A percentile compares a stretch with the other conserved stretches of the same genome.
phyloP scores from a whole-genome alignment of 2,888 invertebrate species.

The Ceraclea dissimilis region DNA sequence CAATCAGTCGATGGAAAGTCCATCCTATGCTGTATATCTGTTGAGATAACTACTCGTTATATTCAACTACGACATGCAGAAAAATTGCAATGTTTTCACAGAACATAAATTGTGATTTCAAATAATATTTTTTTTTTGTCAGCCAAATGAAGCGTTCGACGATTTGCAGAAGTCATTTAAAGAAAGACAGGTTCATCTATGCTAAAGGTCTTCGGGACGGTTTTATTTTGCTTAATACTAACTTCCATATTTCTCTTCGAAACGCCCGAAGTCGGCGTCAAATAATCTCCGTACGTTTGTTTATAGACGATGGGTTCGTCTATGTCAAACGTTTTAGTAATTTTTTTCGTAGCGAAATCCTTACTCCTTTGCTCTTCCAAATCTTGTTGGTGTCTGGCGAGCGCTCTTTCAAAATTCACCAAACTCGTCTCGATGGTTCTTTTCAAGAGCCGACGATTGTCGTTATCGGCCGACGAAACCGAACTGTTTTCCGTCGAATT shows the following conservation, averaged over 20 bases:
- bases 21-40: too few species aligned
- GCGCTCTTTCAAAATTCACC: constrained; percentile 36
- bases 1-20: too few species aligned
- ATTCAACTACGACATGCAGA: too few species aligned
- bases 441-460: constrained; percentile 31
- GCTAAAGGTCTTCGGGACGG: constrained; percentile 48
- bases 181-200: constrained; percentile 48
- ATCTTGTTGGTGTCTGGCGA: constrained; percentile 20
- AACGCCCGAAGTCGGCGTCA: constrained; percentile 1
- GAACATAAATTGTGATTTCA: too few species aligned
- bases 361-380: constrained; percentile 16
- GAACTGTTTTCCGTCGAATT: constrained; percentile 21
- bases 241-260: constrained; percentile 4
- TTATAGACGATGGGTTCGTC: constrained; percentile 40
- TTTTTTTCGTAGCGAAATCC: constrained; percentile 19
- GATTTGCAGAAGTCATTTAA: background rate
- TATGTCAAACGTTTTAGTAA: constrained; percentile 44
- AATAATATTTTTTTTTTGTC: too few species aligned
- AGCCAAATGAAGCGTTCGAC: too few species aligned
- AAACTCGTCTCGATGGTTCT: constrained; percentile 45
- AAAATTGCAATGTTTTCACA: too few species aligned
- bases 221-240: constrained; percentile 16
- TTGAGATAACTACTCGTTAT: too few species aligned
- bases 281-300: constrained; percentile 12
- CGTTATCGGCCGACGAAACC: constrained; percentile 23